phyloP scores from a whole-genome alignment of 2,113 vertebrate genomes.

The Anser cygnoides region DNA sequence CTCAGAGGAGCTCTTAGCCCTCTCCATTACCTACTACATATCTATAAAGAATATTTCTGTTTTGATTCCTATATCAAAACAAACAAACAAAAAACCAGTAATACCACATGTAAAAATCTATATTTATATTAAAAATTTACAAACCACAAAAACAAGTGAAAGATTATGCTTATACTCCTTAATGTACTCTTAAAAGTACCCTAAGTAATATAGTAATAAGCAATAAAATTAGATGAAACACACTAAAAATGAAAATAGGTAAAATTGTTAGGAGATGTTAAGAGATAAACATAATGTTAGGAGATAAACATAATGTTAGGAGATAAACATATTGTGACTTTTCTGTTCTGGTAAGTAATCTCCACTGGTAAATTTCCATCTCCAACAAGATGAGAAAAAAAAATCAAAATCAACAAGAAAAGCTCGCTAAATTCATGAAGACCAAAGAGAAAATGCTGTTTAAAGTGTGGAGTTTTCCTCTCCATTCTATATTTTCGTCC shows the following conservation, averaged over 20 bases:
- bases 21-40: not conserved
- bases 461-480: not conserved
- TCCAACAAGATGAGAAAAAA: not conserved
- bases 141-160: not conserved
- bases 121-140: not conserved
- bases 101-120: not conserved
- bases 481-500: not conserved
- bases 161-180: not conserved
- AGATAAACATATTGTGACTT: not conserved
- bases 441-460: not conserved
- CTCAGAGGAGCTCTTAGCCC: not conserved
- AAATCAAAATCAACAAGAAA: not conserved
- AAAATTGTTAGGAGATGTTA: not conserved
- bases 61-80: not conserved
- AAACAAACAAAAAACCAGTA: not conserved
- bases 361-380: not conserved
- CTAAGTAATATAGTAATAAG: not conserved
- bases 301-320: not conserved
- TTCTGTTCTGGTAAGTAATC: not conserved
- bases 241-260: not conserved
- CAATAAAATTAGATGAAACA: not conserved
- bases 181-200: not conserved
- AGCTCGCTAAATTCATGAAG: not conserved
- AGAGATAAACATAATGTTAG: not conserved
- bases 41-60: not conserved